Conservation (phyloP, 2,113 vertebrate genomes). For the Neofelis nebulosa region DNA sequence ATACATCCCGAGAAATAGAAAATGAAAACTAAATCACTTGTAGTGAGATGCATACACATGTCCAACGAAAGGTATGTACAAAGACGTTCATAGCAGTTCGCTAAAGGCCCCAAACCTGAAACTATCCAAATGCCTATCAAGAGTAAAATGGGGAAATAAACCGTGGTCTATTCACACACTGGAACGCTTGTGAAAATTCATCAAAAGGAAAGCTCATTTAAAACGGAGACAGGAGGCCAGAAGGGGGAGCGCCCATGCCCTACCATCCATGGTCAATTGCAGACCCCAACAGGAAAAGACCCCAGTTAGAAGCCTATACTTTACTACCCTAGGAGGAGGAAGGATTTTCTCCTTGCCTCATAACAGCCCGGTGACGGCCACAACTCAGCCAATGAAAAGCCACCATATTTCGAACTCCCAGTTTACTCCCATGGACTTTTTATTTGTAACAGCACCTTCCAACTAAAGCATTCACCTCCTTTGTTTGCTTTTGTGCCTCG, state of each 20-base stretch:
- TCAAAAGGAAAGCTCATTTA: background rate
- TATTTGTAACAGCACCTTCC: background rate
- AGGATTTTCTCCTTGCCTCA: background rate
- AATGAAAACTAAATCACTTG: background rate
- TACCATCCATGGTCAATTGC: background rate
- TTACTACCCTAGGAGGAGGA: background rate
- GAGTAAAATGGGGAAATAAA: background rate
- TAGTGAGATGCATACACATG: background rate
- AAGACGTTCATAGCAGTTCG: background rate
- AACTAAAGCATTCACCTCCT: background rate
- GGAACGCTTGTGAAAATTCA: background rate
- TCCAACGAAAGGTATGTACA: background rate
- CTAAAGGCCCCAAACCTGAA: background rate
- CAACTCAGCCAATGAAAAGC: background rate
- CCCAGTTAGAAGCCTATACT: background rate
- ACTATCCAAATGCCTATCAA: background rate
- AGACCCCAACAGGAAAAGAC: background rate
- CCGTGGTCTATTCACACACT: background rate
- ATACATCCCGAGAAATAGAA: slow-evolving; percentile 5
- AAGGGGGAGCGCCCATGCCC: background rate
- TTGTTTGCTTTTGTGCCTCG: background rate
- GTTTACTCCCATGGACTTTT: background rate
- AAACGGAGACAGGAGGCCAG: background rate
- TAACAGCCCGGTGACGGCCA: background rate
- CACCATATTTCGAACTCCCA: background rate